Base-by-base conservation (phyloP, 2,888 invertebrate species). In the Eristalinus sepulchralis region DNA sequence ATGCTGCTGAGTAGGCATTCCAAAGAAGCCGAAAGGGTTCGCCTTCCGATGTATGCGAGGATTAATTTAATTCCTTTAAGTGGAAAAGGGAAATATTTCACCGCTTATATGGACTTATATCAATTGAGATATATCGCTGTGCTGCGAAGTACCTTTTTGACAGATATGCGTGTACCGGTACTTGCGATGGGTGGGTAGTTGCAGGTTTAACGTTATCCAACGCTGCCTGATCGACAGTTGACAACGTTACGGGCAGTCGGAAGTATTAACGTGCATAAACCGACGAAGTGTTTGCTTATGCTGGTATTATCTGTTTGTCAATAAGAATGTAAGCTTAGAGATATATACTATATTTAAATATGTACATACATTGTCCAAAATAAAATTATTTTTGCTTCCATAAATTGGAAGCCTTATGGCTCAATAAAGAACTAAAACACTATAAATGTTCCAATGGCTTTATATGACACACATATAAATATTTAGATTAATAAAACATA, bases 1-100 rank as follows among this genome's bases (percentile, higher is more conserved):
- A 85, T 85, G 82, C 85, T 85, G 81, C 81, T 85, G 39, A 64
- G 47, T 64, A 82, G 77, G 82, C 82, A 77, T 81, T 81, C 72
- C 66, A 24, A 67, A 67, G 53, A 55, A 63, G 53, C 20, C 36
- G 60, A 39, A 67, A 85, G 85, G 85, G 85, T 85, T 85, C 22
- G 33, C 47, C 17, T 17, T 17, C 47, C 68, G 62, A 60, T 67
- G 77, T 73, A 82, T 78, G 59, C 59, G 55, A 62, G 77, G 85
- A 85, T 85, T 85, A 81, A 85, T 85, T 82, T 85, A 85, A 85
- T 85, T 85, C 85, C 77, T 84, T 84, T 82, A 85, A 82, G 77
- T 77, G 85, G 82, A 77, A 73, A 84, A 67, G 63, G 85, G 85
- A 85, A 82, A 82, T 85, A 85, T 81, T 85, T 85, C 73, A 85